Evolutionary conservation across 2,113 vertebrate genomes (phyloP).

Genomic region (Mobula hypostoma): DNA sequence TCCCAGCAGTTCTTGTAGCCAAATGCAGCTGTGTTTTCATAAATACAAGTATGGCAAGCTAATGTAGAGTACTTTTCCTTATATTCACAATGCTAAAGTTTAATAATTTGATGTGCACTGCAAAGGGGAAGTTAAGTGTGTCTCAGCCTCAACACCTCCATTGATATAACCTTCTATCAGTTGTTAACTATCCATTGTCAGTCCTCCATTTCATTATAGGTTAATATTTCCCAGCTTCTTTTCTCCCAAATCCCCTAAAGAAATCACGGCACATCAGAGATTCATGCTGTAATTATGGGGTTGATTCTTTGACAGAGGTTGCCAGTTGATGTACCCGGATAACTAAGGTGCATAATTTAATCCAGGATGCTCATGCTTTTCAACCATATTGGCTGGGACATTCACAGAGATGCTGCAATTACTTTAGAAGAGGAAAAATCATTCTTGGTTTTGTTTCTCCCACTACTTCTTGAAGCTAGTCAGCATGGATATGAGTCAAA

Average conservation of each 20-base stretch:
- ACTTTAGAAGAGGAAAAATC: background rate
- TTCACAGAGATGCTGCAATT: background rate
- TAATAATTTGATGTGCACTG: no score
- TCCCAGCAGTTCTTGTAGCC: no score
- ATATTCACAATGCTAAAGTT: no score
- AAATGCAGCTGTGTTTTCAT: no score
- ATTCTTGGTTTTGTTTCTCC: background rate
- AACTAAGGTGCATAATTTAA: background rate
- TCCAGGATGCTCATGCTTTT: background rate
- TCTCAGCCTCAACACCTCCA: background rate
- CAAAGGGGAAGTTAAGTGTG: background rate
- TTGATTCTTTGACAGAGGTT: background rate
- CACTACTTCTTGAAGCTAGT: background rate
- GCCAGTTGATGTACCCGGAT: background rate
- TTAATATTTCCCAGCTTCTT: background rate
- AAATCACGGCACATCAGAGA: background rate
- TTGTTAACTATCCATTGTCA: background rate
- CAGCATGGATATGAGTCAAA: background rate
- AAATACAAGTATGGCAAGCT: no score
- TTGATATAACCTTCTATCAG: background rate
- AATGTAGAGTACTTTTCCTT: no score
- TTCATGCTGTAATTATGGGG: background rate
- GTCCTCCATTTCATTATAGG: background rate
- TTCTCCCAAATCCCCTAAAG: background rate
- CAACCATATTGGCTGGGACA: background rate